phyloP scores from a whole-genome alignment of 2,888 invertebrate genomes.

The Amblyjoppa proteus region DNA sequence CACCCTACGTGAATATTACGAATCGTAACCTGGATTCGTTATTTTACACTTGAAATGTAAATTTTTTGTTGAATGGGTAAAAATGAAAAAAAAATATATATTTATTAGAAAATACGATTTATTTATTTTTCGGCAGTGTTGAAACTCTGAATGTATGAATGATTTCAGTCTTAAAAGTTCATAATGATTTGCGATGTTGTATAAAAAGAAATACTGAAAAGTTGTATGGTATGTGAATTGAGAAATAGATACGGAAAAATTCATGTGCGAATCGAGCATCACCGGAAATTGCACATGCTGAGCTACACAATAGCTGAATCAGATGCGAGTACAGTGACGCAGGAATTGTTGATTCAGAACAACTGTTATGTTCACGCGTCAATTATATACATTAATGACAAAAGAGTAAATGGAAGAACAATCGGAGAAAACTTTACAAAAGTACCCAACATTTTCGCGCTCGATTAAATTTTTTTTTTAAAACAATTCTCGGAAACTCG shows the following conservation, averaged over 20 bases:
- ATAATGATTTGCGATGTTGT: conserved; percentile 5
- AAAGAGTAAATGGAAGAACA: background rate
- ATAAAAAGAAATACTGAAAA: conserved; percentile 40
- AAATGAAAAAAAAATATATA: background rate
- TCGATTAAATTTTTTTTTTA: background rate
- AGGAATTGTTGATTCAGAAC: background rate
- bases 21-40: no score
- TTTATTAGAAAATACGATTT: conserved; percentile 45
- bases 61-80: background rate
- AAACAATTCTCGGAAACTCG: background rate
- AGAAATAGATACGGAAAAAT: conserved; percentile 20
- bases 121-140: conserved; percentile 46
- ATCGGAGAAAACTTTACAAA: conserved; percentile 5
- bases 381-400: conserved; percentile 35
- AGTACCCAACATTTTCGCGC: background rate
- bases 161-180: conserved; percentile 57
- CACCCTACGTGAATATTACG: no score
- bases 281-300: conserved; percentile 61
- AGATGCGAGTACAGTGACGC: background rate
- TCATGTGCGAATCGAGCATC: conserved; percentile 16
- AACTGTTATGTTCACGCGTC: conserved; percentile 44
- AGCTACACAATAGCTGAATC: conserved; percentile 4
- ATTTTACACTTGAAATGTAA: background rate
- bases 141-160: conserved; percentile 38
- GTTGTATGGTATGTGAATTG: background rate